Evolutionary conservation across 1,140 invertebrate species (phyloP).

Genomic region (Chymomyza costata): DNA sequence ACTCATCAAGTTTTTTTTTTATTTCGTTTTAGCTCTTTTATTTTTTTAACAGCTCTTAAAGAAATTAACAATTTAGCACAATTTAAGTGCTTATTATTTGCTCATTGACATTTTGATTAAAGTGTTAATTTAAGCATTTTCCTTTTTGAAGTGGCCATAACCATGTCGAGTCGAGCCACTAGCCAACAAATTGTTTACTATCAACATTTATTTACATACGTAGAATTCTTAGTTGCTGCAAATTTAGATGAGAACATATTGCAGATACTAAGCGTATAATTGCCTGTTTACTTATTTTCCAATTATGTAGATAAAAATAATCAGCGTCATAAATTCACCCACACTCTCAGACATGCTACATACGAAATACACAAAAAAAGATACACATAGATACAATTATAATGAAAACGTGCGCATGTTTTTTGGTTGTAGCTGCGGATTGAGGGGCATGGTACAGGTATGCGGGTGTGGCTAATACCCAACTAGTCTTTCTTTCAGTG

Average conservation of each 20-base stretch:
- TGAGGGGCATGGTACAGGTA: not conserved
- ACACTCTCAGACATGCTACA: constrained; percentile 7
- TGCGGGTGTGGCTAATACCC: constrained; percentile 11
- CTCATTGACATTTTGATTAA: constrained; percentile 72
- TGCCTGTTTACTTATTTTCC: constrained; percentile 63
- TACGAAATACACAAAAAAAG: constrained; percentile 9
- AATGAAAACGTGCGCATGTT: not conserved
- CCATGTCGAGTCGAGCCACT: too few species aligned
- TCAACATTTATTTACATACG: constrained; percentile 26
- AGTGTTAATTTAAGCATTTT: constrained; percentile 26
- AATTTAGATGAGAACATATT: too few species aligned
- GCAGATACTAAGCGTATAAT: constrained; percentile 25
- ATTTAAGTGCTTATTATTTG: constrained; percentile 51
- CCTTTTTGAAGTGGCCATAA: constrained; percentile 12
- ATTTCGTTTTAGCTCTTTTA: constrained; percentile 20
- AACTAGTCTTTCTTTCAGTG: not conserved
- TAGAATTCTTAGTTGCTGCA: constrained; percentile 8
- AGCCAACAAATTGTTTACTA: constrained; percentile 43
- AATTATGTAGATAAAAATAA: constrained; percentile 64
- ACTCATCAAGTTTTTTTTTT: constrained; percentile 6
- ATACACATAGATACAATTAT: not conserved
- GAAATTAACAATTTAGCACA: constrained; percentile 45
- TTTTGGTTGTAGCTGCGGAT: too few species aligned
- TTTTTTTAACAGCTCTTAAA: constrained; percentile 32
- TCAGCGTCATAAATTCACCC: constrained; percentile 58